Evolutionary conservation across 30 jellyfish, hydroid and myxozoan species (phyloP).

Genomic region (Cassiopea xamachana): DNA sequence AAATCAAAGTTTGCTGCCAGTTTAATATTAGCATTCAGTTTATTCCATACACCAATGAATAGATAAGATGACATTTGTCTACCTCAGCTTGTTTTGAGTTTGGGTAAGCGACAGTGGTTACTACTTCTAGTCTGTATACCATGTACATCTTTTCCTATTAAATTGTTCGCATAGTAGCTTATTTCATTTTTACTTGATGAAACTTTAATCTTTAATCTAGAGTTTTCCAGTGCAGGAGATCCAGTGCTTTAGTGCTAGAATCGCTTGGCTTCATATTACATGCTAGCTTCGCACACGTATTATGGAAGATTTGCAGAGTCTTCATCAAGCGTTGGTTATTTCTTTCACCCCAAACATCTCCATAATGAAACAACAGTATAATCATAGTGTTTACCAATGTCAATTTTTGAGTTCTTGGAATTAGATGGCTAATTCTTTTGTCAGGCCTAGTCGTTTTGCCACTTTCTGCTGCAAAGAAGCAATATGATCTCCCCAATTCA

Average conservation of each 20-base stretch:
- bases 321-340: constrained; percentile 39
- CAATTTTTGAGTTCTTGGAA: constrained; percentile 61
- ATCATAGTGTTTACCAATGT: constrained; percentile 65
- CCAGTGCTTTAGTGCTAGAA: constrained; percentile 66
- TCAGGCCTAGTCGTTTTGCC: constrained; percentile 68
- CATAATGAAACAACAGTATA: constrained; percentile 58
- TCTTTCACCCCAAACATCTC: constrained; percentile 55
- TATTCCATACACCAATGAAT: constrained; percentile 68
- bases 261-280: constrained; percentile 75
- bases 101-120: constrained; percentile 53
- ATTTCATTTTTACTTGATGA: constrained; percentile 50
- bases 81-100: constrained; percentile 63
- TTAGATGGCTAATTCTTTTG: constrained; percentile 59
- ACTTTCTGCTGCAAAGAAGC: constrained; percentile 81
- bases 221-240: constrained; percentile 70
- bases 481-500: constrained; percentile 75
- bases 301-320: constrained; percentile 56
- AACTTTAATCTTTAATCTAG: constrained; percentile 42
- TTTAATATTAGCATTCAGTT: constrained; percentile 58
- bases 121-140: constrained; percentile 49
- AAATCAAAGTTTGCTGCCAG: constrained; percentile 69
- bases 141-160: constrained; percentile 64
- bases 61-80: constrained; percentile 80
- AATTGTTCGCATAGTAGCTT: constrained; percentile 60
- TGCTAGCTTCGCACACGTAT: constrained; percentile 72